Evolutionary conservation across 2,888 invertebrate genomes (phyloP), one percentile per base, ranked within the genome.

Genomic region (Tenthredo scrophulariae): DNA sequence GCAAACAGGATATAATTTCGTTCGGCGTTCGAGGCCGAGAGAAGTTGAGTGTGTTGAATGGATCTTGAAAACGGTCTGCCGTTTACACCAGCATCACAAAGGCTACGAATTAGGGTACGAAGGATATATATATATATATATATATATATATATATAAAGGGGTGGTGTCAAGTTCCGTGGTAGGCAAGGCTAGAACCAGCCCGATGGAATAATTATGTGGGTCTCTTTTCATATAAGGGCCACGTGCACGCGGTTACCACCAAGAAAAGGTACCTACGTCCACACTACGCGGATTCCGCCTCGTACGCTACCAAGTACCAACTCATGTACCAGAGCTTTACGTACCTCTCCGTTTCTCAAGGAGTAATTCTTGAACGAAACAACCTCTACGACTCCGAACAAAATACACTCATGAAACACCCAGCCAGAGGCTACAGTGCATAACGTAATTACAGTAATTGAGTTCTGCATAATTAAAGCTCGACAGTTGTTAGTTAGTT

Each of bases 201-300:
- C 70, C 83, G 46, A 83, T 83, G 70, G 50, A 70, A 85, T 77
- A 85, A 85, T 79, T 82, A 85, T 85, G 85, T 85, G 85, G 85
- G 85, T 85, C 85, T 79, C 82, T 70, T 84, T 85, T 85, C 46
- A 18, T 67, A 26, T 33, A 40, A 77, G 70, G 22, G 80, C 83
- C 72, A 82, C 85, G 80, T 72, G 80, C 85, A 72, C 67, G 83
- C 70, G 67, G 70, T 83, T 67, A 46, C 50, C 70, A 83, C 83
- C 70, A 46, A 83, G 67, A 83, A 83, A 83, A 67, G 67, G 70
- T 83, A 62, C 80, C 80, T 33, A 7, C 33, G 18, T 77, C 50
- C 50, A 15, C 29, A 77, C 2, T 54, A 26, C 33, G 33, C 33
- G 67, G 33, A 67, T 67, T 74, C 46, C 40, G 46, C 77, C 29